These are phyloP conservation scores for Hyla sarda DNA, from an alignment of 2,113 vertebrate species.

Conservation along the genomic window DNA sequence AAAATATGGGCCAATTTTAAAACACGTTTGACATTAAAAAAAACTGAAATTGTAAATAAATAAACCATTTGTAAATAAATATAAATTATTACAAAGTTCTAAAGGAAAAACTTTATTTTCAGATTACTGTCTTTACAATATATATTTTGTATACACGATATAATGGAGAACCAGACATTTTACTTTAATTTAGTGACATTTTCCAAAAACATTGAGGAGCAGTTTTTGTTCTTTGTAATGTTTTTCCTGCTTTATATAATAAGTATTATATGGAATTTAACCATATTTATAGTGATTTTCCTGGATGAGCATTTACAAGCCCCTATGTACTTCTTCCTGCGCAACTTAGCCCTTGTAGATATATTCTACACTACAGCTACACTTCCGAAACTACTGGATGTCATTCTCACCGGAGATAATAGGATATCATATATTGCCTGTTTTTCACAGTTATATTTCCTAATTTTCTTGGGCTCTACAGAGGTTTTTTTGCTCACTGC, in stretches of 20 bases:
- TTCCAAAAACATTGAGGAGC: background rate
- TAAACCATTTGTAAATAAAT: too few relatives aligned
- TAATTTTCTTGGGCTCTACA: background rate
- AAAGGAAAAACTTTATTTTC: too few relatives aligned
- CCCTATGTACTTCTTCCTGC: slow-evolving; percentile 52
- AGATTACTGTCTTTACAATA: too few relatives aligned
- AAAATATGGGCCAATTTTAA: too few relatives aligned
- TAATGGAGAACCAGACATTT: slow-evolving; percentile 31
- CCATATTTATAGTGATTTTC: slow-evolving; percentile 11
- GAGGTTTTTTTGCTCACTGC: slow-evolving; percentile 31
- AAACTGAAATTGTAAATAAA: too few relatives aligned
- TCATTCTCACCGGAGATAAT: background rate
- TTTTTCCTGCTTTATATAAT: slow-evolving; percentile 30
- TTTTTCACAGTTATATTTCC: slow-evolving; percentile 27
- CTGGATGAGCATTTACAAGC: slow-evolving; percentile 25
- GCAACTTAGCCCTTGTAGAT: slow-evolving; percentile 41
- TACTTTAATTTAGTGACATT: slow-evolving; percentile 40
- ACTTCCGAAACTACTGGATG: slow-evolving; percentile 33
- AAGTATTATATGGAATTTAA: slow-evolving; percentile 4
- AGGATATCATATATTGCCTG: slow-evolving; percentile 39
- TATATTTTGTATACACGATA: background rate
- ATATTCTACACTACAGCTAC: slow-evolving; percentile 26
- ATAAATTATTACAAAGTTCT: too few relatives aligned
- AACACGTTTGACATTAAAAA: too few relatives aligned
- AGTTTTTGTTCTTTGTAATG: background rate